These are phyloP conservation scores for Phalacrocorax brasilianus DNA, from an alignment of 2,113 vertebrate genomes.

Conservation along the genomic window DNA sequence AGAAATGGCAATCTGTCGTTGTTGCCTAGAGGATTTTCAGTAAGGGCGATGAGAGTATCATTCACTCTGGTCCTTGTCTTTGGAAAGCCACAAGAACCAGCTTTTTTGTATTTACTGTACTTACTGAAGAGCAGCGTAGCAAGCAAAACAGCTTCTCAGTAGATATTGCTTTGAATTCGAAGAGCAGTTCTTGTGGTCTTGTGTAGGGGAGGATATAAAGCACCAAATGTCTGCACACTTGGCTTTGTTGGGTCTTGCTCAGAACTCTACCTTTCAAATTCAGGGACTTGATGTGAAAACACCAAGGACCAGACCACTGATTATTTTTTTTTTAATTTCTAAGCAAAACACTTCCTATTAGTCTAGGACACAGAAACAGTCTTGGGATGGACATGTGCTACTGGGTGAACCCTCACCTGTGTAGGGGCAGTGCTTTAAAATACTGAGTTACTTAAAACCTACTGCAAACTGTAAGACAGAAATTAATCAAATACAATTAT, in stretches of 20 bases:
- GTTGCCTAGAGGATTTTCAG: neutral
- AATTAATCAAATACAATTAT: neutral
- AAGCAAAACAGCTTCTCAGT: neutral
- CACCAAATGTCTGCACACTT: fast-evolving
- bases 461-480: neutral
- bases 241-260: neutral
- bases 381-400: neutral
- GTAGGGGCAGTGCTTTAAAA: neutral
- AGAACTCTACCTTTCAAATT: neutral
- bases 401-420: neutral
- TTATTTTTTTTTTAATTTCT: neutral
- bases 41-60: neutral
- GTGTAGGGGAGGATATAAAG: neutral
- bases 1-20: neutral
- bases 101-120: neutral
- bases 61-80: neutral
- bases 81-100: neutral
- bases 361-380: neutral
- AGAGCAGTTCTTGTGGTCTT: neutral
- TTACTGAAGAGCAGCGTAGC: neutral
- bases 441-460: neutral
- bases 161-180: neutral
- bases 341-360: neutral
- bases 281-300: neutral
- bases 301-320: neutral